Conservation (phyloP, 2,797 vertebrate genomes). For the Lutjanus campechanus region DNA sequence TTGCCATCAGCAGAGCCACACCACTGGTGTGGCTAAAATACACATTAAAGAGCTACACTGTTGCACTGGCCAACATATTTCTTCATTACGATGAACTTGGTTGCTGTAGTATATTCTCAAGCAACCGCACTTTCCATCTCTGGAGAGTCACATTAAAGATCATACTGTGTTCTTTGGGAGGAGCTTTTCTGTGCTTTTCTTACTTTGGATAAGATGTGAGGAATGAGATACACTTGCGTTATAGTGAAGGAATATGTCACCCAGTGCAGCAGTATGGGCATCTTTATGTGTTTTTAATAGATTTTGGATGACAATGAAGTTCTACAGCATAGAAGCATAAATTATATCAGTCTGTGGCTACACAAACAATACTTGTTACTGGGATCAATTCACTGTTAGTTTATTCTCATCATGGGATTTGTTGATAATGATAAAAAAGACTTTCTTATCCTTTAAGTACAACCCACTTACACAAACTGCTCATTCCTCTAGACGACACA, state of each 20-base stretch:
- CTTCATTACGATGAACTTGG: not conserved
- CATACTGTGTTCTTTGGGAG: not conserved
- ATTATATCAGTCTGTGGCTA: not conserved
- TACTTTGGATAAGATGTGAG: slow-evolving; percentile 1
- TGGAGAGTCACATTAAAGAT: slow-evolving; percentile 5
- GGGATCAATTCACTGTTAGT: not conserved
- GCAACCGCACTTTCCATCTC: slow-evolving; percentile 1
- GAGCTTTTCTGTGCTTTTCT: not conserved
- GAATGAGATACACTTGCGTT: not conserved
- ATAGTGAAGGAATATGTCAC: slow-evolving; percentile 2
- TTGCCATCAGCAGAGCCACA: not conserved
- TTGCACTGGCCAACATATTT: not conserved
- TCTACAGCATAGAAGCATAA: not conserved
- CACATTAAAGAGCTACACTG: not conserved
- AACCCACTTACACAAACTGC: not conserved
- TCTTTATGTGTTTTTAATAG: slow-evolving; percentile 16
- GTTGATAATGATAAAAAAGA: not conserved
- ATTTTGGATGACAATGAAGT: not conserved
- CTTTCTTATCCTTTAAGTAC: slow-evolving; percentile 2
- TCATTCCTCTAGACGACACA: slow-evolving; percentile 22
- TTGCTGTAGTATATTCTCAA: not conserved
- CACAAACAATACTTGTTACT: slow-evolving; percentile 1
- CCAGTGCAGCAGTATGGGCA: not conserved
- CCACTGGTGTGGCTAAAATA: not conserved
- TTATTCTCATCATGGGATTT: not conserved